phyloP scores from a whole-genome alignment of 2,888 invertebrate genomes.

The Aromia moschata region DNA sequence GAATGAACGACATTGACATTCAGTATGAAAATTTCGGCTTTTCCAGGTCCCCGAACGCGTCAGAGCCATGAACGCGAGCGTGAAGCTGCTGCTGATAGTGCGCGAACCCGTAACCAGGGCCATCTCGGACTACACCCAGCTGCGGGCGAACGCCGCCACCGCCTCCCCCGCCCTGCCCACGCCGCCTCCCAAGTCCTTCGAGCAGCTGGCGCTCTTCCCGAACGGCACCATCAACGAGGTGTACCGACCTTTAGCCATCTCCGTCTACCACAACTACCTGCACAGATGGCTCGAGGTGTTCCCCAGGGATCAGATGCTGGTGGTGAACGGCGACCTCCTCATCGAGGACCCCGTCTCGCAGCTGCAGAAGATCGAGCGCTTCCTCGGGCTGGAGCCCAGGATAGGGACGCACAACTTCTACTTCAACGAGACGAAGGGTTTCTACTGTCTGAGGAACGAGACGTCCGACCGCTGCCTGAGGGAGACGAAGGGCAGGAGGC shows the following conservation, averaged over 20 bases:
- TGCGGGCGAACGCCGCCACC: constrained; percentile 83
- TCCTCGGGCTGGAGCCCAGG: constrained; percentile 77
- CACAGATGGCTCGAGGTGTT: constrained; percentile 93
- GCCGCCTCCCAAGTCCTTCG: constrained; percentile 70
- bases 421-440: constrained; percentile 96
- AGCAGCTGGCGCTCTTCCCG: constrained; percentile 80
- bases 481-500: constrained; percentile 83
- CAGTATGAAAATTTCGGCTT: too few relatives aligned
- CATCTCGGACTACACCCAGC: constrained; percentile 96
- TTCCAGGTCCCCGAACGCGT: constrained; percentile 90
- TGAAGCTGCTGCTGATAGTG: constrained; percentile 91
- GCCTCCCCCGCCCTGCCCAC: constrained; percentile 69
- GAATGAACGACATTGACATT: too few relatives aligned
- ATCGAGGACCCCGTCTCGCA: constrained; percentile 91
- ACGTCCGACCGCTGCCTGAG: constrained; percentile 82
- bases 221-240: constrained; percentile 86
- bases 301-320: constrained; percentile 87
- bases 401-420: constrained; percentile 90
- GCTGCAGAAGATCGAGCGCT: constrained; percentile 85
- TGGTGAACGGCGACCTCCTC: constrained; percentile 93
- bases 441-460: constrained; percentile 90
- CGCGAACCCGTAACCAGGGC: constrained; percentile 95
- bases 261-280: constrained; percentile 91
- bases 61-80: constrained; percentile 90
- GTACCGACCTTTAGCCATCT: constrained; percentile 85